Evolutionary conservation across 2,888 invertebrate species (phyloP), one percentile per base, ranked within the genome.

Genomic region (Erebia palarica): DNA sequence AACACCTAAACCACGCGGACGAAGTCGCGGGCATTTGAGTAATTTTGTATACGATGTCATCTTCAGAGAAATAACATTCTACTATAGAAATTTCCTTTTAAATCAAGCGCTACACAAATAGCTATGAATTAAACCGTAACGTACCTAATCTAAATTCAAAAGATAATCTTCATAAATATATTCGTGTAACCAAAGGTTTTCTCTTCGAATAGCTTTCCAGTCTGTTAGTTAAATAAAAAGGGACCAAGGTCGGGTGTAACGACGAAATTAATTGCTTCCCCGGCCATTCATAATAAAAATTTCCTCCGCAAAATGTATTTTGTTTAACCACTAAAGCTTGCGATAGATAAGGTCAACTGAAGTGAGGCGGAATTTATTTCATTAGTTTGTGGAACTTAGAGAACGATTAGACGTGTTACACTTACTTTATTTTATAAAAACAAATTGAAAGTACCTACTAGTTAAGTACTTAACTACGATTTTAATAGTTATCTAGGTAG

Each of bases 221-320:
- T 69, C 71, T 71, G 69, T 74, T 74, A 65, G 67, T 63, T 74
- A 71, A 71, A 74, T 69, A 71, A 73, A 71, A 74, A 71, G 69
- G 71, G 73, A 69, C 71, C 64, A 69, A 69, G 71, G 71, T 67
- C 63, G 51, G 27, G 57, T 49, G 69, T 71, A 69, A 60, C 64
- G 67, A 61, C 69, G 55, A 68, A 69, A 74, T 71, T 74, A 73
- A 74, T 74, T 71, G 67, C 64, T 67, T 59, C 57, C 58, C 69
- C 55, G 65, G 61, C 70, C 55, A 68, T 73, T 73, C 68, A 70
- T 73, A 73, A 73, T 70, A 73, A 73, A 70, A 70, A 70, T 65
- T 65, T 44, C 63, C 63, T 69, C 68, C 21, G 27, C 68, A 67
- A 72, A 49, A 72, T 69, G 72, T 70, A 73, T 67, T 71, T 67